phyloP scores from a whole-genome alignment of 2,888 invertebrate genomes.

The Drosophila antonietae region DNA sequence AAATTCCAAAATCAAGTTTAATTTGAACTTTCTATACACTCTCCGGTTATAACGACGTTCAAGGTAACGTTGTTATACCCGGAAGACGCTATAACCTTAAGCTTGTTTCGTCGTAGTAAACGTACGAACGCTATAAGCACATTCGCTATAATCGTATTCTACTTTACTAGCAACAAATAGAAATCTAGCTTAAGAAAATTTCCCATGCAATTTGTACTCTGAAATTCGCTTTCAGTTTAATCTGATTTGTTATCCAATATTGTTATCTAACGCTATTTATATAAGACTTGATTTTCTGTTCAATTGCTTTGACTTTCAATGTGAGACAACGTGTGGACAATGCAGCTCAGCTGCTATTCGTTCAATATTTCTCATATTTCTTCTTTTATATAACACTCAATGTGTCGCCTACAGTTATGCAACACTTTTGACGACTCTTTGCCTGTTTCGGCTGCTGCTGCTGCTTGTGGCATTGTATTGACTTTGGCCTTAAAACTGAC shows the following conservation, averaged over 20 bases:
- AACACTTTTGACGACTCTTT: slow-evolving; percentile 9
- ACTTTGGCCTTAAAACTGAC: slow-evolving; percentile 36
- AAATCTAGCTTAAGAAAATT: background rate
- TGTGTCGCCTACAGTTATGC: slow-evolving; percentile 21
- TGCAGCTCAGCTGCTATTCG: background rate
- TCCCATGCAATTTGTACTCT: background rate
- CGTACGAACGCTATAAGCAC: too few relatives aligned
- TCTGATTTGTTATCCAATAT: background rate
- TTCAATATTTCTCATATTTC: background rate
- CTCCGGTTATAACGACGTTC: too few relatives aligned
- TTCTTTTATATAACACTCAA: slow-evolving; percentile 4
- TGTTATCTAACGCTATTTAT: background rate
- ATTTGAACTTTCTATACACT: too few relatives aligned
- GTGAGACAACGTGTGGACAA: background rate
- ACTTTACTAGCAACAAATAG: background rate
- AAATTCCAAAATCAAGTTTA: too few relatives aligned
- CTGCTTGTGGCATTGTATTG: slow-evolving; percentile 22
- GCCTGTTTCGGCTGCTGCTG: background rate
- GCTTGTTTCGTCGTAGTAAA: too few relatives aligned
- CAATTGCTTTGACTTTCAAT: background rate
- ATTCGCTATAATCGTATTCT: too few relatives aligned
- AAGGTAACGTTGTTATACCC: too few relatives aligned
- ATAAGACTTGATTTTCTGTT: background rate
- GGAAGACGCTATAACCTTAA: too few relatives aligned
- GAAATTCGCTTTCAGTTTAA: background rate